Base-by-base conservation (phyloP, 1,140 invertebrate species). In the Chelonus insularis region DNA sequence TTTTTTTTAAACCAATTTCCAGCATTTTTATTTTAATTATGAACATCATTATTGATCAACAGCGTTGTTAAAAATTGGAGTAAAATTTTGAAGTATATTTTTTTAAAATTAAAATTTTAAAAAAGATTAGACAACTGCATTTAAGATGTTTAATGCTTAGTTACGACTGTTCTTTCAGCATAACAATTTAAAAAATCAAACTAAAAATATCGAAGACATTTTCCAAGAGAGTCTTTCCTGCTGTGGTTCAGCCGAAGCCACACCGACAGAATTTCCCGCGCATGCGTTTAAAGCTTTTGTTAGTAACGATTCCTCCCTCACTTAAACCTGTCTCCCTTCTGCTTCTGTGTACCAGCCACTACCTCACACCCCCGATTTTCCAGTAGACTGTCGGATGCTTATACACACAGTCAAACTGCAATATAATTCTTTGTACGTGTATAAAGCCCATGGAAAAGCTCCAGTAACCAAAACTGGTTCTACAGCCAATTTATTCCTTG, bases 231-330 rank as follows among this genome's bases (percentile, higher is more conserved):
- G n/a, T n/a, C n/a, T 61, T 60, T 58, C 64, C 60, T 54, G 55
- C 59, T 21, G 66, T 70, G 67, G 66, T 63, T 64, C 45, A 50
- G 23, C 55, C n/a, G 36, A 21, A 57, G 11, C 45, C 68, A 67
- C 69, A 69, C 75, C 76, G 72, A 76, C 74, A 80, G 79, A 64
- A 69, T 68, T 55, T 61, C 60, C 48, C 20, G 72, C 77, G 76
- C 78, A 78, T 79, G 79, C 79, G 79, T 71, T 55, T 57, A 57
- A 61, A 51, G 66, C 52, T 64, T 70, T 66, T 69, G 62, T 72
- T 68, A 65, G 74, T 82, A 82, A 82, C 78, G 78, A 82, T 80
- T 79, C 77, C 60, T 68, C 63, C 65, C 48, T 39, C 64, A 61
- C 70, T 68, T 68, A 60, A 67, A 70, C 68, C 64, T 58, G 64